These are phyloP conservation scores for Lasiurus borealis DNA, from an alignment of 2,113 vertebrate species.

Conservation along the genomic window DNA sequence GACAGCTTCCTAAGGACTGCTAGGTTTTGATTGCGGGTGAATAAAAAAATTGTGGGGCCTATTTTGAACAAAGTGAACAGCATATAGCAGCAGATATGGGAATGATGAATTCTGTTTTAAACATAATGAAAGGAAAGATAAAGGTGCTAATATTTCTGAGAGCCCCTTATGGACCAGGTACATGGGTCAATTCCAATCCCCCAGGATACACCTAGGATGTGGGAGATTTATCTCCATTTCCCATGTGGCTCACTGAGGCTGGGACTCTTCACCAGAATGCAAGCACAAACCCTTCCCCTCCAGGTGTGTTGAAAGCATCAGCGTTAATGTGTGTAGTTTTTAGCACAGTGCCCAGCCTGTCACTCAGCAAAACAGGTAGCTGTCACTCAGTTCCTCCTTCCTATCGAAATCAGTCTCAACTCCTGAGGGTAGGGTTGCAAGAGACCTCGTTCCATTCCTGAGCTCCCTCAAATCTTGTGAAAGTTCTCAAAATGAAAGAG, in stretches of 20 bases:
- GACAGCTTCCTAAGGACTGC: neutral
- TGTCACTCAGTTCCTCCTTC: neutral
- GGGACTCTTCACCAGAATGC: neutral
- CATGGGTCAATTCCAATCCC: neutral
- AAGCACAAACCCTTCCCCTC: neutral
- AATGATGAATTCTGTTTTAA: neutral
- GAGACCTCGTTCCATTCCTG: neutral
- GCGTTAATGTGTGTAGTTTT: neutral
- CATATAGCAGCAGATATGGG: neutral
- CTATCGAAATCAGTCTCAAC: neutral
- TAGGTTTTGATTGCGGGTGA: neutral
- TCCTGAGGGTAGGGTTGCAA: neutral
- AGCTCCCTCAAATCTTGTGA: slow-evolving; percentile 12
- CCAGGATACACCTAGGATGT: neutral
- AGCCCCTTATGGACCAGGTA: neutral
- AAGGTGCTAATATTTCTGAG: slow-evolving; percentile 7
- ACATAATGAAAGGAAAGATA: neutral
- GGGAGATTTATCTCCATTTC: neutral
- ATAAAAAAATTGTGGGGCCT: neutral
- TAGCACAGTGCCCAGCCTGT: neutral
- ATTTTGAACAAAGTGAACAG: neutral
- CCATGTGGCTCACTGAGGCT: neutral
- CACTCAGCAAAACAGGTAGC: neutral
- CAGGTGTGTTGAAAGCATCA: neutral
- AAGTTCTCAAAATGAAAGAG: slow-evolving; percentile 56